A percentile compares a stretch with the other conserved stretches of the same genome.
Evolutionary conservation across 2,888 invertebrate genomes (phyloP).

Genomic region (Archaeoteleia sp.): DNA sequence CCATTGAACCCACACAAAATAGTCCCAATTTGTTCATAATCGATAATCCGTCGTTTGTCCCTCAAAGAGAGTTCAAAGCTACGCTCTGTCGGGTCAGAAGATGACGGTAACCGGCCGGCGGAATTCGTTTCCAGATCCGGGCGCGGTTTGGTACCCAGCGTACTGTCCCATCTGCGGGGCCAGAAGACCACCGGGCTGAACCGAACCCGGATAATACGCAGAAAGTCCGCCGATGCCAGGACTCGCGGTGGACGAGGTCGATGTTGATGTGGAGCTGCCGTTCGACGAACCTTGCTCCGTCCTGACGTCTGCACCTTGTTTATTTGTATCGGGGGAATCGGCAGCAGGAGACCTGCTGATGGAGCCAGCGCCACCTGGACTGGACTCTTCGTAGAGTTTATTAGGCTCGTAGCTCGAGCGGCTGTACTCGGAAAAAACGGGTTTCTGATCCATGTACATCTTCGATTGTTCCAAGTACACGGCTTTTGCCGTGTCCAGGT

Average conservation of each 20-base stretch:
- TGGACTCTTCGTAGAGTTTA: slow-evolving; percentile 78
- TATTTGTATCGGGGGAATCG: slow-evolving; percentile 76
- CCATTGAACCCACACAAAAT: too few species aligned
- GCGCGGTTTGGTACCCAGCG: slow-evolving; percentile 77
- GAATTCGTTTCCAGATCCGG: slow-evolving; percentile 80
- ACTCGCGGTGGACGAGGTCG: slow-evolving; percentile 79
- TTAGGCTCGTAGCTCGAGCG: slow-evolving; percentile 82
- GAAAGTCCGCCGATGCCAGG: slow-evolving; percentile 73
- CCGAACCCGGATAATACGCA: slow-evolving; percentile 72
- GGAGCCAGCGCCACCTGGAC: slow-evolving; percentile 74
- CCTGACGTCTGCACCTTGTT: slow-evolving; percentile 65
- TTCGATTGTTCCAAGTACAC: slow-evolving; percentile 81
- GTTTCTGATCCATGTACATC: slow-evolving; percentile 83
- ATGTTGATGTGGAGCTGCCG: slow-evolving; percentile 76
- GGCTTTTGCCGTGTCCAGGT: slow-evolving; percentile 86
- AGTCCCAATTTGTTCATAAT: slow-evolving; percentile 35
- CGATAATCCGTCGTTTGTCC: slow-evolving; percentile 45
- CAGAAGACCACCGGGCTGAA: slow-evolving; percentile 71
- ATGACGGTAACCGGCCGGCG: slow-evolving; percentile 85
- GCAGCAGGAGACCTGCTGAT: slow-evolving; percentile 76
- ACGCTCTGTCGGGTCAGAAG: slow-evolving; percentile 84
- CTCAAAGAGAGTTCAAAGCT: slow-evolving; percentile 64
- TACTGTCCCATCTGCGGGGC: slow-evolving; percentile 83
- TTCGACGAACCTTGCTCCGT: slow-evolving; percentile 67
- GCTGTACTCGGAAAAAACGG: slow-evolving; percentile 79